These are phyloP conservation scores for Heliothis subflexa DNA, from an alignment of 1,140 invertebrate genomes.

Conservation along the genomic window DNA sequence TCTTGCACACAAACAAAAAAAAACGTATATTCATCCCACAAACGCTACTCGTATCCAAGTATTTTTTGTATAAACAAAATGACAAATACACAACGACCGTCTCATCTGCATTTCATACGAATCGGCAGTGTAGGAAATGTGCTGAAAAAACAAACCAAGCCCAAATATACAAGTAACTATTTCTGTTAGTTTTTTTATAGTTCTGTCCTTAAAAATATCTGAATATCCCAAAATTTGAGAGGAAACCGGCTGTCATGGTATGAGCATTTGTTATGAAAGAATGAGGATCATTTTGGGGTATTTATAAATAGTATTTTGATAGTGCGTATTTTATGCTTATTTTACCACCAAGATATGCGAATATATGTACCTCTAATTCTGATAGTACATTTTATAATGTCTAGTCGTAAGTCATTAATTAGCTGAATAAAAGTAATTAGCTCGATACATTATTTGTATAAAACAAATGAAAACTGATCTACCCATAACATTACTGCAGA, in stretches of 20 bases:
- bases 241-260: neutral
- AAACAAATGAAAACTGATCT: no score
- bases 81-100: conserved; percentile 20
- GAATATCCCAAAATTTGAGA: no score
- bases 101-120: conserved; percentile 46
- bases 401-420: no score
- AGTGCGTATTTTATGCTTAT: no score
- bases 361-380: no score
- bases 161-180: conserved; percentile 15
- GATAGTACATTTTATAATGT: no score
- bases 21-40: conserved; percentile 20
- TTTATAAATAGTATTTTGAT: neutral
- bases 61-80: conserved; percentile 35
- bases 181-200: conserved; percentile 5
- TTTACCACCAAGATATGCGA: no score
- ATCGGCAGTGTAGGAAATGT: conserved; percentile 1
- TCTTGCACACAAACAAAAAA: neutral
- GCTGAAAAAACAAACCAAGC: conserved; percentile 7
- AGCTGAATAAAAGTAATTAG: no score
- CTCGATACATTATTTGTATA: no score
- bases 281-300: neutral
- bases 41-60: neutral
- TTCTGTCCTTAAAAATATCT: neutral
- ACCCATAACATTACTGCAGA: no score
- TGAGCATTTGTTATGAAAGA: no score